Base-by-base conservation (phyloP, 2,113 vertebrate species). In the Orthonyx spaldingii region DNA sequence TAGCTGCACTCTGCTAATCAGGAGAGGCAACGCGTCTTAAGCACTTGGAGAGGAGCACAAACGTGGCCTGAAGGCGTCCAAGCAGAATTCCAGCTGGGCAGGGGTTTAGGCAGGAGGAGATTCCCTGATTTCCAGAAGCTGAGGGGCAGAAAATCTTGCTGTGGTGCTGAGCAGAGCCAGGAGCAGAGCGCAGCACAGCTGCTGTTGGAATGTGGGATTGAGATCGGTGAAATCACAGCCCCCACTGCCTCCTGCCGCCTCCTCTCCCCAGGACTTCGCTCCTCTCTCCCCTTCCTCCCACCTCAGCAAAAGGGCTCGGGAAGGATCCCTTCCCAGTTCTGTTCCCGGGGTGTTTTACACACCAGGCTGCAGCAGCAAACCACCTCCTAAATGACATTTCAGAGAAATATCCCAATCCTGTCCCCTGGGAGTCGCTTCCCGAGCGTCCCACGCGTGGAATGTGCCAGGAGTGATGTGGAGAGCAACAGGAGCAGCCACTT, bases 221-320 rank as follows among this genome's bases (percentile, higher is more conserved):
- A 11, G 35, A 24, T 3, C 16, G 7, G 33, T 11, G 14, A 57
- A 76, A 60, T 2, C 35, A 32, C 19, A 68, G 17, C 3, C 23
- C 37, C 15, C 65, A 1, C 14, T 42, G 27, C 75, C 15, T 42
- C 30, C 74, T 81, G 41, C 19, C 35, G 14, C 23, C 41, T 35
- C 41, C 16, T 17, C 56, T 23, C 28, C 27, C 24, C 13, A 16
- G 16, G 10, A 7, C 30, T 60, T 42, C 13, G 39, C 10, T 37
- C 70, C 57, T 26, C 22, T 42, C 28, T 22, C 10, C 19, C 37
- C 28, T 75, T 47, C 16, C 24, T 75, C 35, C 33, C n/a, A 6
- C 35, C 7, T 1, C 37, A 21, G 6, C 2, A 1, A 39, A 41
- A 13, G 2, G 6, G 9, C 9, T 78, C 7, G 23, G 28, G 47